Conservation (phyloP, 2,888 invertebrate genomes). For the Drosophila percnosoma region DNA sequence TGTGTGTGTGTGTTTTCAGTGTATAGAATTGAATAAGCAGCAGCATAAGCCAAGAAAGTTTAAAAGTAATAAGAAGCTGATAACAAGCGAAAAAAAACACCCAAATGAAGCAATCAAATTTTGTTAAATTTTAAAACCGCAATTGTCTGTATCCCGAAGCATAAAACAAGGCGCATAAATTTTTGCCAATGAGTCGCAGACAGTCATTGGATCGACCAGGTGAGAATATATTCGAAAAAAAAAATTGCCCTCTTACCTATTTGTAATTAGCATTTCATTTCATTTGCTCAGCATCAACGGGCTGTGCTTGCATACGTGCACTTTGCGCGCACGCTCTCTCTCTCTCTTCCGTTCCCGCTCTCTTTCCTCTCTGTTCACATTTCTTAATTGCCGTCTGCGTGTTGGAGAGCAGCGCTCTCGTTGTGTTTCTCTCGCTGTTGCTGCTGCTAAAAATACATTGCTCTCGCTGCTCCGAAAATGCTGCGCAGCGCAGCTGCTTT, state of each 20-base stretch:
- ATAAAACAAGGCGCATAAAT: constrained; percentile 71
- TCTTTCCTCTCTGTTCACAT: neutral
- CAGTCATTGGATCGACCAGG: constrained; percentile 82
- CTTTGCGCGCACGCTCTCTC: constrained; percentile 69
- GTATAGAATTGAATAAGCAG: constrained; percentile 73
- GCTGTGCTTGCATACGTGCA: constrained; percentile 68
- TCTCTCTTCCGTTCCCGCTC: constrained; percentile 9
- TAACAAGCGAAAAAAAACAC: constrained; percentile 41
- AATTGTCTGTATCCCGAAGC: constrained; percentile 69
- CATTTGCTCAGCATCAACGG: constrained; percentile 59
- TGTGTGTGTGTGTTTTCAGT: constrained; percentile 53
- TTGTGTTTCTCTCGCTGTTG: constrained; percentile 58
- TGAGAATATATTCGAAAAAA: constrained; percentile 60
- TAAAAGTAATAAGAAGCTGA: constrained; percentile 59
- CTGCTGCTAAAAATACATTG: constrained; percentile 68
- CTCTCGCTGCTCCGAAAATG: constrained; percentile 65
- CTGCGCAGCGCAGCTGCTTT: constrained; percentile 77
- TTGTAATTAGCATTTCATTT: constrained; percentile 61
- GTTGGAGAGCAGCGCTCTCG: constrained; percentile 50
- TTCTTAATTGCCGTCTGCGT: constrained; percentile 25
- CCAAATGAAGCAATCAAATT: constrained; percentile 74
- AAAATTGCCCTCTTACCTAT: constrained; percentile 53
- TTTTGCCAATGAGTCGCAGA: constrained; percentile 82
- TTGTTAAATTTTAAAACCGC: constrained; percentile 59
- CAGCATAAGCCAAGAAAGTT: constrained; percentile 52